These are phyloP conservation scores for Camponotus floridanus DNA, from an alignment of 1,140 invertebrate genomes.

Conservation along the genomic window DNA sequence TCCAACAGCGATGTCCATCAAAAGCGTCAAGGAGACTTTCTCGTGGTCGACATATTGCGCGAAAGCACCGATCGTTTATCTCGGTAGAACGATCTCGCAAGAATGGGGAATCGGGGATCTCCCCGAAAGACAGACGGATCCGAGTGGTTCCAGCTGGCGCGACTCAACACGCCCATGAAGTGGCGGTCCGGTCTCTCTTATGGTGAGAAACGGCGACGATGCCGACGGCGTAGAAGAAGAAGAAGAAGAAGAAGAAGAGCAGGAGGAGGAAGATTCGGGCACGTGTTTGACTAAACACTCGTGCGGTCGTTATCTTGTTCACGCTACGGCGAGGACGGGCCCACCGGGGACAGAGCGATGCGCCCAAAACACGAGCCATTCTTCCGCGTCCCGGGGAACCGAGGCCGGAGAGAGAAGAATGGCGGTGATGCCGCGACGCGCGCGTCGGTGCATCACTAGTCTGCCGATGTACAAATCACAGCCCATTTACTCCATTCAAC, in stretches of 20 bases:
- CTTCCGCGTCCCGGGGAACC: slow-evolving; percentile 65
- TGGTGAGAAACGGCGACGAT: slow-evolving; percentile 32
- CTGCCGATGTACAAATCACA: slow-evolving; percentile 85
- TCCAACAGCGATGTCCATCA: slow-evolving; percentile 27
- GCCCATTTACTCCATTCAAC: slow-evolving; percentile 84
- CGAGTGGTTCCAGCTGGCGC: slow-evolving; percentile 66
- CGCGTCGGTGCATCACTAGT: slow-evolving; percentile 78
- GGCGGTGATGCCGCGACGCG: slow-evolving; percentile 51
- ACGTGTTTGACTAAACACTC: slow-evolving; percentile 70
- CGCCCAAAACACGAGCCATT: slow-evolving; percentile 82
- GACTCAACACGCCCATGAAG: slow-evolving; percentile 71
- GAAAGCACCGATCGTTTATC: slow-evolving; percentile 61
- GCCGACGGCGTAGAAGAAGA: slow-evolving; percentile 28
- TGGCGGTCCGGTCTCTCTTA: slow-evolving; percentile 33
- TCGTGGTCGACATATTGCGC: slow-evolving; percentile 56
- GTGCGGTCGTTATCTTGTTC: slow-evolving; percentile 81
- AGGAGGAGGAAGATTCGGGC: slow-evolving; percentile 40
- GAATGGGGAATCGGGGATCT: slow-evolving; percentile 12
- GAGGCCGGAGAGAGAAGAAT: slow-evolving; percentile 56
- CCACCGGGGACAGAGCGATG: slow-evolving; percentile 61
- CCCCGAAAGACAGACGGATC: slow-evolving; percentile 35
- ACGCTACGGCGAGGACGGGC: slow-evolving; percentile 60
- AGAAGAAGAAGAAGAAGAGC: neutral
- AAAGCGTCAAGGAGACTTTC: slow-evolving; percentile 40
- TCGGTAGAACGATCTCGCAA: slow-evolving; percentile 59